phyloP scores from a whole-genome alignment of 2,888 invertebrate species.

The Metalampra italica region DNA sequence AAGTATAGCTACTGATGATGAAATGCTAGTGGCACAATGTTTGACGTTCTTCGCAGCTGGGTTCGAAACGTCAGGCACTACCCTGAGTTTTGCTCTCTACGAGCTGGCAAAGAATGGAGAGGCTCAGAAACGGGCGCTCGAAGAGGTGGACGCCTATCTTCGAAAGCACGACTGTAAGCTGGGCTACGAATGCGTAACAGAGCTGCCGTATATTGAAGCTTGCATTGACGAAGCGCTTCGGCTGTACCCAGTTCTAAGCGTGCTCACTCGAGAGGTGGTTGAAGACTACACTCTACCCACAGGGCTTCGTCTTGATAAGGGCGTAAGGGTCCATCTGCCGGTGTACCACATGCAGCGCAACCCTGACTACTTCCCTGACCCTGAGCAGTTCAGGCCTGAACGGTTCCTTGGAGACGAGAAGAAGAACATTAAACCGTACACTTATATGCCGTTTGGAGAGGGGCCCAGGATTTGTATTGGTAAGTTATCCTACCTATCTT shows the following conservation, averaged over 20 bases:
- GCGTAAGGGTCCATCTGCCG: slow-evolving; percentile 3
- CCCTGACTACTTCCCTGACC: slow-evolving; percentile 1
- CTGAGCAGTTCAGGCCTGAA: slow-evolving; percentile 31
- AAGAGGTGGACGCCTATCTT: slow-evolving; percentile 28
- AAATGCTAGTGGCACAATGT: slow-evolving; percentile 72
- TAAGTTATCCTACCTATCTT: too few species aligned
- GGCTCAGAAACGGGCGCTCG: slow-evolving; percentile 27
- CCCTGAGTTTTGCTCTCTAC: slow-evolving; percentile 31
- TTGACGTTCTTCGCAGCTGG: slow-evolving; percentile 64
- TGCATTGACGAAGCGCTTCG: slow-evolving; percentile 44
- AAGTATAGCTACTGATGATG: slow-evolving; percentile 42
- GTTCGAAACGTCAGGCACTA: slow-evolving; percentile 45
- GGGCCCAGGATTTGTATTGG: slow-evolving; percentile 57
- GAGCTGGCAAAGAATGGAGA: slow-evolving; percentile 41
- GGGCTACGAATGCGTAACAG: slow-evolving; percentile 37
- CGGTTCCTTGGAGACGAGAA: slow-evolving; percentile 43
- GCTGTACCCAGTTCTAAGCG: slow-evolving; percentile 46
- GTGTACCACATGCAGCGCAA: slow-evolving; percentile 22
- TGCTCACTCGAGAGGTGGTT: slow-evolving; percentile 37
- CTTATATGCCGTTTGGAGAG: slow-evolving; percentile 57
- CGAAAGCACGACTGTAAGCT: slow-evolving; percentile 6
- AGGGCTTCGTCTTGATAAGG: background rate
- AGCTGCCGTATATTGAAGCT: slow-evolving; percentile 38
- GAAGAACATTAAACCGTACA: slow-evolving; percentile 39
- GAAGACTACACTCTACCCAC: slow-evolving; percentile 20